Percentiles rank a stretch among this genome's conserved stretches.
Conservation (phyloP, 2,888 invertebrate species). For the Tyria jacobaeae region DNA sequence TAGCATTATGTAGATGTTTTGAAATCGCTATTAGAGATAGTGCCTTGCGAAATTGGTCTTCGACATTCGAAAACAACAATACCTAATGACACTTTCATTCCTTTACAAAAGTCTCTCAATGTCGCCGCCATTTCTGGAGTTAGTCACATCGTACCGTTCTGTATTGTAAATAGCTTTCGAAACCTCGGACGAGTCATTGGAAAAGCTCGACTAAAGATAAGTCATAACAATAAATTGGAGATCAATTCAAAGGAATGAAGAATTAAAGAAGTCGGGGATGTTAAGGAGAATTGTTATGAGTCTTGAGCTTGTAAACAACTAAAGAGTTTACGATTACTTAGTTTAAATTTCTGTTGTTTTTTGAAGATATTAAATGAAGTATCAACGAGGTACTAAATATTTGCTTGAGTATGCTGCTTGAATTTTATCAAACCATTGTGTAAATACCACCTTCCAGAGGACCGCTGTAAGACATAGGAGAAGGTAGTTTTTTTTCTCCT, state of each 20-base stretch:
- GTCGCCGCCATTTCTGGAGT: constrained; percentile 20
- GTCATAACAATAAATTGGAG: not conserved
- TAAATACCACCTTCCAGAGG: too few relatives aligned
- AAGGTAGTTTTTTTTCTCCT: too few relatives aligned
- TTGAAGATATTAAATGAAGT: too few relatives aligned
- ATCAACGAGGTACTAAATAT: not conserved
- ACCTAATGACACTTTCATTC: constrained; percentile 48
- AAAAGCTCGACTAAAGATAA: not conserved
- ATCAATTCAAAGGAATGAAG: not conserved
- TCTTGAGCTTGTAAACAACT: not conserved
- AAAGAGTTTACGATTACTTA: not conserved
- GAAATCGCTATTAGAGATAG: constrained; percentile 13
- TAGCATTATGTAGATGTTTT: not conserved
- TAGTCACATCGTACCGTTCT: constrained; percentile 26
- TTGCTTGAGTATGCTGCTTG: too few relatives aligned
- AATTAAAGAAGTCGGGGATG: not conserved
- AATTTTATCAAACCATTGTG: too few relatives aligned
- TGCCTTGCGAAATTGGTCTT: constrained; percentile 30
- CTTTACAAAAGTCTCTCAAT: constrained; percentile 35
- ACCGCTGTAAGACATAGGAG: too few relatives aligned
- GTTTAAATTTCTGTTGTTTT: too few relatives aligned
- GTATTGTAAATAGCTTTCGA: constrained; percentile 35
- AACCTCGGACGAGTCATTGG: constrained; percentile 8
- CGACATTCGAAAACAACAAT: constrained; percentile 33
- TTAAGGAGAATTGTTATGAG: not conserved